Conservation (phyloP, 2,797 vertebrate species). For the Sebastolobus alascanus region DNA sequence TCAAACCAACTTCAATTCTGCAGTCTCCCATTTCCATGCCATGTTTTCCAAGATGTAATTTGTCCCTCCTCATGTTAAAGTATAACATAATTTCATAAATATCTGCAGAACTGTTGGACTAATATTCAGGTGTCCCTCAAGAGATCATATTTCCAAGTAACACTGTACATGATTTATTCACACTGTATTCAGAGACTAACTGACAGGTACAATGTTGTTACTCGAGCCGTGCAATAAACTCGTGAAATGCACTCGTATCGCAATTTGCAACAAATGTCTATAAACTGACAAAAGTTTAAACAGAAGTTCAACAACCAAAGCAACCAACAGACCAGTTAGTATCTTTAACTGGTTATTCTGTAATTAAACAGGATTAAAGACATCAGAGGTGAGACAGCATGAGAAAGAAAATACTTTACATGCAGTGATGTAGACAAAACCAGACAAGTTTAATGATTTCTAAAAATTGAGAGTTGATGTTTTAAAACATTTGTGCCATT, state of each 20-base stretch:
- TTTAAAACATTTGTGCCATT: background rate
- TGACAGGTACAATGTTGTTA: background rate
- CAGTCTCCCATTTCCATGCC: background rate
- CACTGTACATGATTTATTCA: slow-evolving; percentile 14
- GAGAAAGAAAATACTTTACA: background rate
- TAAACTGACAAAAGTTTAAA: background rate
- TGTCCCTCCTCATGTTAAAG: background rate
- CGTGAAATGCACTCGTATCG: background rate
- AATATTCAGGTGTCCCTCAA: background rate
- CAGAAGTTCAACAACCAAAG: background rate
- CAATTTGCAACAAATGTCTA: background rate
- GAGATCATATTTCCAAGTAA: slow-evolving; percentile 1
- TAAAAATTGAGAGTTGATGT: too few relatives aligned
- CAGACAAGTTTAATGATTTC: background rate
- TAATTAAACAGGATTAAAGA: background rate
- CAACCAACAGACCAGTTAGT: background rate
- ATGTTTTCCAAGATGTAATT: slow-evolving; percentile 10
- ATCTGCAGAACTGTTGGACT: background rate
- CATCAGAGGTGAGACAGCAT: background rate
- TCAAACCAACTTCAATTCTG: background rate
- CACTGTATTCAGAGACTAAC: background rate
- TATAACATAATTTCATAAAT: slow-evolving; percentile 27
- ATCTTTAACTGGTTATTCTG: background rate
- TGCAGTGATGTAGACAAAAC: background rate
- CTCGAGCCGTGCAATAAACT: background rate